Conservation (phyloP, 1,140 invertebrate genomes). For the Pararge aegeria region DNA sequence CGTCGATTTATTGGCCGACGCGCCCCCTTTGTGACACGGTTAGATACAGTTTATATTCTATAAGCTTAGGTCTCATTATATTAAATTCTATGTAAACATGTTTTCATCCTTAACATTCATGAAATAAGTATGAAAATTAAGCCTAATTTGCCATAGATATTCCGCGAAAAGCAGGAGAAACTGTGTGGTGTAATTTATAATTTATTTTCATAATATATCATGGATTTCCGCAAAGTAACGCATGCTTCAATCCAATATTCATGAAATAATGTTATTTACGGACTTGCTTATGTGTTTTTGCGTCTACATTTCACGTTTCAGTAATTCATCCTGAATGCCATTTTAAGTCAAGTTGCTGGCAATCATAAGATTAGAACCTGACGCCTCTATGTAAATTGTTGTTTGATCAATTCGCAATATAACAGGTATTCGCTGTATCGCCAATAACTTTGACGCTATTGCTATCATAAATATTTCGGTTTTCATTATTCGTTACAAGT, state of each 20-base stretch:
- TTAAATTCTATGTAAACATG: constrained; percentile 46
- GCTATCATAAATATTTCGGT: constrained; percentile 23
- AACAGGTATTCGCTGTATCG: constrained; percentile 20
- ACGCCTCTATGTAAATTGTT: constrained; percentile 24
- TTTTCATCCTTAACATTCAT: constrained; percentile 45
- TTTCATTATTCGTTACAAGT: constrained; percentile 27
- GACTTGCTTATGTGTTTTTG: constrained; percentile 10
- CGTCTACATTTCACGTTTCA: constrained; percentile 16
- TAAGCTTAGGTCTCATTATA: constrained; percentile 51
- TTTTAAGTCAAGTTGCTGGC: constrained; percentile 26
- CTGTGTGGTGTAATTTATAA: too few relatives aligned
- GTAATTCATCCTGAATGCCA: constrained; percentile 30
- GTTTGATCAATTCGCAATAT: constrained; percentile 27
- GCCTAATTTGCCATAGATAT: too few relatives aligned
- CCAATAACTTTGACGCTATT: constrained; percentile 22
- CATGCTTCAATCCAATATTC: too few relatives aligned
- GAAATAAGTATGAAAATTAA: too few relatives aligned
- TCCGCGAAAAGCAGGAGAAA: too few relatives aligned
- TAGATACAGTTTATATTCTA: constrained; percentile 55
- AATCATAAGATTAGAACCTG: constrained; percentile 32
- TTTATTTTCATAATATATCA: too few relatives aligned
- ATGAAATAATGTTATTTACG: too few relatives aligned
- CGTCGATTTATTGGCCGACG: constrained; percentile 68
- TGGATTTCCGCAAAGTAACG: too few relatives aligned
- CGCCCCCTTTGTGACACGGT: constrained; percentile 66